A percentile compares a stretch with the other conserved stretches of the same genome.
Conservation (phyloP, 2,888 invertebrate genomes). For the Drosophila kanekoi region DNA sequence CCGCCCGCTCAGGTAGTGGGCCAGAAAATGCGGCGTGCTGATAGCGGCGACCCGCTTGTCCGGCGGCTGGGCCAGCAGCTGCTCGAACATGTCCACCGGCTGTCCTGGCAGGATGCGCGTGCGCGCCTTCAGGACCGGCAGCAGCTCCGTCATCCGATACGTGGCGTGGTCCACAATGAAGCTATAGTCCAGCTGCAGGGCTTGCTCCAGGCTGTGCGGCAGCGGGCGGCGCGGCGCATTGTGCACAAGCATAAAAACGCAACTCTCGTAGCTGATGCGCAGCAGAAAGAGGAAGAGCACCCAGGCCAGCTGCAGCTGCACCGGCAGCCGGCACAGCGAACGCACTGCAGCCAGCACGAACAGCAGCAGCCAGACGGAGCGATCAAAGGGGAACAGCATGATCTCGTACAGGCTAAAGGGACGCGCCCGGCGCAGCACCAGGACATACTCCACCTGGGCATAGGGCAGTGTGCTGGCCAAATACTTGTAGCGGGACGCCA, state of each 20-base stretch:
- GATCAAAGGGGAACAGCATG: slow-evolving; percentile 60
- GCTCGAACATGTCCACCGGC: slow-evolving; percentile 52
- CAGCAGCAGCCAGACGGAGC: slow-evolving; percentile 52
- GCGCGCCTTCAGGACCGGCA: slow-evolving; percentile 27
- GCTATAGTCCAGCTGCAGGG: slow-evolving; percentile 32
- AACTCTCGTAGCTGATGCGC: slow-evolving; percentile 67
- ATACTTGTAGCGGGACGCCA: slow-evolving; percentile 38
- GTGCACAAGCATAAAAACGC: slow-evolving; percentile 63
- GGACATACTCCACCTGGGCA: slow-evolving; percentile 45
- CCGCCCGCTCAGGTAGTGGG: slow-evolving; percentile 37
- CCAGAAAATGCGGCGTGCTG: slow-evolving; percentile 44
- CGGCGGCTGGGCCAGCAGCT: slow-evolving; percentile 34
- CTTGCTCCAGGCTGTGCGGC: slow-evolving; percentile 55
- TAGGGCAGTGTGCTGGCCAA: slow-evolving; percentile 53
- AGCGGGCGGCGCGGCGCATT: slow-evolving; percentile 56
- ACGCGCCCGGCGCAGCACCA: slow-evolving; percentile 36
- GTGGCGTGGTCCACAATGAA: slow-evolving; percentile 62
- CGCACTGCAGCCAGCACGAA: slow-evolving; percentile 10
- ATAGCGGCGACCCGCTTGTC: slow-evolving; percentile 24
- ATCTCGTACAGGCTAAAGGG: slow-evolving; percentile 58
- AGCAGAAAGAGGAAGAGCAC: slow-evolving; percentile 46
- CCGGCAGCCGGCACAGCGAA: neutral
- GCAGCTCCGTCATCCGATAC: slow-evolving; percentile 39
- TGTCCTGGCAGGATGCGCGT: slow-evolving; percentile 36
- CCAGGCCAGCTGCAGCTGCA: slow-evolving; percentile 33